Base-by-base conservation (phyloP, 2,888 invertebrate species). In the Dolomedes plantarius region DNA sequence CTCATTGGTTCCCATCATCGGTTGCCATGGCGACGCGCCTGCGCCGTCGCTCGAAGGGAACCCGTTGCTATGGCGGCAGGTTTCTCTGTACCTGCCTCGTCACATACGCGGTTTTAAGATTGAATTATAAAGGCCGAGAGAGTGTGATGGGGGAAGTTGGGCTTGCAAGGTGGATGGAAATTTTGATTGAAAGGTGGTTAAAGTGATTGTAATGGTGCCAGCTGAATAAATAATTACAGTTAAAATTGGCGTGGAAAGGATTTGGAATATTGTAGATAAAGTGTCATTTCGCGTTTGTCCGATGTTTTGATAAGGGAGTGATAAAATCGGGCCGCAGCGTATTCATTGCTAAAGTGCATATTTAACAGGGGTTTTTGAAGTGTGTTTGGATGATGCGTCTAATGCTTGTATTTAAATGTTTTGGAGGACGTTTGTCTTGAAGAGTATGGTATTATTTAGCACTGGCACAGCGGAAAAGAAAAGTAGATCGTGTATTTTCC, bases 1-100 rank as follows among this genome's bases (percentile, higher is more conserved):
- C 77, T 83, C 77, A 83, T 77, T 77, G 83, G 77, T 77, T 83
- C 74, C 83, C 72, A 76, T 77, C 76, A 77, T 72, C 72, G 56
- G 65, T 77, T 29, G 71, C 31, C 72, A 77, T 50, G 72, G 72
- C 23, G 71, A 77, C 72, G 19, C 0, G 46, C 2, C 6, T 13
- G 65, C 9, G 50, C 65, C 29, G 32, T 39, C 65, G 41, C 50
- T 16, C n/a, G 2, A 16, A 1, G 32, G 19, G n/a, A n/a, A 16
- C 16, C 62, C 13, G 83, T 83, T 77, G 72, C 77, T 39, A 83
- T 83, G 83, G 77, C 19, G 39, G 77, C 72, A 16, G 7, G 75
- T 39, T 69, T 68, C 46, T n/a, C n/a, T 67, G 73, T 74, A 74
- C 80, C 73, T 80, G 74, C 36, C 56, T 56, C 41, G 46, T 65